These are phyloP conservation scores for Cerastis rubricosa DNA, from an alignment of 2,888 invertebrate species.

Conservation along the genomic window DNA sequence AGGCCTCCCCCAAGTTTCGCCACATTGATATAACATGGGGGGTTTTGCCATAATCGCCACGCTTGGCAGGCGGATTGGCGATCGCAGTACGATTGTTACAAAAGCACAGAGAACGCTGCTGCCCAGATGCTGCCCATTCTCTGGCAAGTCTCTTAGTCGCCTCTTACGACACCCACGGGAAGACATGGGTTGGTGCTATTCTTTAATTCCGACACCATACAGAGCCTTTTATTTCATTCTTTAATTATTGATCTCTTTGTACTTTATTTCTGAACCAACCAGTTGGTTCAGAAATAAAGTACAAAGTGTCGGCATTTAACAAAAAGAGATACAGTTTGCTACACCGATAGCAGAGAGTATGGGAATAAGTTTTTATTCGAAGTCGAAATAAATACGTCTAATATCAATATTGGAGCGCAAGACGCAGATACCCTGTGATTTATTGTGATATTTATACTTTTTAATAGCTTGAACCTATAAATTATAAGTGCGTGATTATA, in stretches of 20 bases:
- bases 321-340: constrained; percentile 31
- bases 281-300: too few species aligned
- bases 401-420: constrained; percentile 30
- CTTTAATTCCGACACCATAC: too few species aligned
- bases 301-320: constrained; percentile 26
- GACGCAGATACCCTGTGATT: constrained; percentile 25
- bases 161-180: too few species aligned
- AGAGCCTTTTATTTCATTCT: neutral
- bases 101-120: too few species aligned
- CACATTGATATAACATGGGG: too few species aligned
- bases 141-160: too few species aligned
- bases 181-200: too few species aligned
- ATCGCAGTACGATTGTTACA: too few species aligned
- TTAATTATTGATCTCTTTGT: constrained; percentile 43
- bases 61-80: too few species aligned
- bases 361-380: constrained; percentile 29
- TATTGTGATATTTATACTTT: constrained; percentile 27
- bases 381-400: neutral
- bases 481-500: constrained; percentile 39
- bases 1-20: too few species aligned
- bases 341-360: neutral
- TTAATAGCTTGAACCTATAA: constrained; percentile 49
- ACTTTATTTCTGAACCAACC: constrained; percentile 33
- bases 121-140: too few species aligned
- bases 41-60: too few species aligned